Evolutionary conservation across 2,113 vertebrate genomes (phyloP).

Genomic region (Halcyon malimbica): DNA sequence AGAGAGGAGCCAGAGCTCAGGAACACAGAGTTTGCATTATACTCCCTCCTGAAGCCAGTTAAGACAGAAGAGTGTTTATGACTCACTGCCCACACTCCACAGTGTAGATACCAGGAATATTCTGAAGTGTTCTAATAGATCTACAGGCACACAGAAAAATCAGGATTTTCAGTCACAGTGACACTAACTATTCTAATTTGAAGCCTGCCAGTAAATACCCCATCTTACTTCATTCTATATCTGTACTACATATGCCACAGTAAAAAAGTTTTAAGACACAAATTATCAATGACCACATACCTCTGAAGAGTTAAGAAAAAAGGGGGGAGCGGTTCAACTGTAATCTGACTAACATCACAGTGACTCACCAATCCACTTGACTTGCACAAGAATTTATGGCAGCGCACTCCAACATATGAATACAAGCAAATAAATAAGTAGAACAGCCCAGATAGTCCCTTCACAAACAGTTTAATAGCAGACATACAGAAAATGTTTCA

Average conservation of each 20-base stretch:
- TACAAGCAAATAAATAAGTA: neutral
- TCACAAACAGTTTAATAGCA: slow-evolving; percentile 4
- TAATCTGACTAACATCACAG: neutral
- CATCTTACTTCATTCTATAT: neutral
- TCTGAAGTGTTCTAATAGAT: slow-evolving; percentile 11
- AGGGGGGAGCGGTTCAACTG: neutral
- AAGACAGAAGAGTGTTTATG: neutral
- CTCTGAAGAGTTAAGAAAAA: neutral
- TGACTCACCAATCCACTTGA: slow-evolving; percentile 43
- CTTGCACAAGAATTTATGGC: neutral
- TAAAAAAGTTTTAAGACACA: neutral
- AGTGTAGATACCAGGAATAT: neutral
- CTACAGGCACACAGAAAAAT: neutral
- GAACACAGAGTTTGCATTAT: neutral
- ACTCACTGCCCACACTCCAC: neutral
- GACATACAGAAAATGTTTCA: neutral
- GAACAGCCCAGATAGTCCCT: neutral
- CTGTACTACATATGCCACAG: neutral
- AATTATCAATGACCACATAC: neutral
- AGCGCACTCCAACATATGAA: neutral
- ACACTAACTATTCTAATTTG: neutral
- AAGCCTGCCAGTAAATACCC: neutral
- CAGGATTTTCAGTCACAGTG: neutral
- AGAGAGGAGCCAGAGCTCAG: neutral
- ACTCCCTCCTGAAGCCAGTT: neutral